Evolutionary conservation across 2,888 invertebrate genomes (phyloP), one percentile per base, ranked within the genome.

Genomic region (Cylindroiulus punctatus): DNA sequence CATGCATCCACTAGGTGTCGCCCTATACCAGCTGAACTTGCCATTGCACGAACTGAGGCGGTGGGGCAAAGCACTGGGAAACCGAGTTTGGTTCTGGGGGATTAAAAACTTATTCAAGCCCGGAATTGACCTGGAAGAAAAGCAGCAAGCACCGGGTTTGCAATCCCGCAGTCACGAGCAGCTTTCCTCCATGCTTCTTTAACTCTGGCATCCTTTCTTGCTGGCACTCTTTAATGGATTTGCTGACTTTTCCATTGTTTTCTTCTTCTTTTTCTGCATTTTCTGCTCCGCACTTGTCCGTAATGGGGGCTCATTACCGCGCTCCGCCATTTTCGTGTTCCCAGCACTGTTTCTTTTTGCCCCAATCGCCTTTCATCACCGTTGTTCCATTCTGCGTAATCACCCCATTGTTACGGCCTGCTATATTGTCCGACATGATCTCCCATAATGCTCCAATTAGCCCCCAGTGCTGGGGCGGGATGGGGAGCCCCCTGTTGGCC

Each of bases 371-470:
- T 57, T 57, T 57, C 57, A 57, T 57, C 57, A 57, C 57, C 8
- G 57, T 57, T 57, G 57, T 57, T 57, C 57, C 57, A 57, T 57
- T 57, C 57, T 57, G n/a, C 57, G 57, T 57, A 57, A 57, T 57
- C 57, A 57, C 57, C 57, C 57, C 57, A 57, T 57, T 57, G 57
- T 57, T 57, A 57, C n/a, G n/a, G 57, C 22, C 22, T 57, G n/a
- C 4, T 22, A 57, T 57, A 57, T 57, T 57, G 57, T 57, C 57
- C 57, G n/a, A 57, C 57, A 57, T 57, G 57, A 57, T n/a, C 57
- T 57, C 57, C 57, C 57, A 57, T 57, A 57, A 57, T 57, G 57
- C 57, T 57, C 57, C 57, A 57, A 57, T 57, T 57, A 57, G 57
- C 57, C 57, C 57, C 57, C 4, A 57, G 57, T 57, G n/a, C 19